Base-by-base conservation (phyloP, 2,888 invertebrate species). In the Torymus auratus region DNA sequence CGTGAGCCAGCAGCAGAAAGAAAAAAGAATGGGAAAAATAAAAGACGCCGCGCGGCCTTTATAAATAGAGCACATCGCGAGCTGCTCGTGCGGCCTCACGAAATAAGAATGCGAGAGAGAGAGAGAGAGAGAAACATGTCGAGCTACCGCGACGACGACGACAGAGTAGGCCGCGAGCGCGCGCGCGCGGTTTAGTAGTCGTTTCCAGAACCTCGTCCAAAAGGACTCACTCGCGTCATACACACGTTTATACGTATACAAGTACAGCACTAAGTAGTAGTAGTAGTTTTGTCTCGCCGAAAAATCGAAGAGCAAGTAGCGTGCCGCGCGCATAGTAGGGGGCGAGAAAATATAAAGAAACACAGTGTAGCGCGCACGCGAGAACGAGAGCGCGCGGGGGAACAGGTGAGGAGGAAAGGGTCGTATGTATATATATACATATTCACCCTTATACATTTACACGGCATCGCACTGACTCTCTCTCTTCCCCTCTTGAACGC, bases 11-110 rank as follows among this genome's bases (percentile, higher is more conserved):
- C 28, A 41, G 15, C 5, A 11, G 11, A 20, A 28, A 56, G 13
- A 12, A 78, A 61, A 78, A 72, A 79, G 70, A 65, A 74, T 80
- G 80, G 75, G 61, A 67, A 75, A 80, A 75, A 71, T 75, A 80
- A 80, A 80, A 74, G 65, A 28, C 28, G n/a, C n/a, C n/a, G n/a
- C n/a, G n/a, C n/a, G 28, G 7, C 64, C 65, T 14, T 70, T 80
- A 77, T 76, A 81, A 77, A 80, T 80, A 76, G 75, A 64, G 56
- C 13, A 17, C 13, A 56, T 28, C 41, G 70, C 5, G 41, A 53
- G 62, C 53, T 12, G 20, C 14, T 17, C 13, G 62, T 62, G 61
- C 52, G 53, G 28, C 28, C 28, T 28, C 28, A 28, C 50, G 53
- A 60, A 12, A 10, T n/a, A 17, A 60, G 17, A 56, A 60, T 28